Percentiles rank a stretch among this genome's conserved stretches.
These are phyloP conservation scores for Urosaurus nigricauda DNA, from an alignment of 2,797 vertebrate species.

Conservation along the genomic window DNA sequence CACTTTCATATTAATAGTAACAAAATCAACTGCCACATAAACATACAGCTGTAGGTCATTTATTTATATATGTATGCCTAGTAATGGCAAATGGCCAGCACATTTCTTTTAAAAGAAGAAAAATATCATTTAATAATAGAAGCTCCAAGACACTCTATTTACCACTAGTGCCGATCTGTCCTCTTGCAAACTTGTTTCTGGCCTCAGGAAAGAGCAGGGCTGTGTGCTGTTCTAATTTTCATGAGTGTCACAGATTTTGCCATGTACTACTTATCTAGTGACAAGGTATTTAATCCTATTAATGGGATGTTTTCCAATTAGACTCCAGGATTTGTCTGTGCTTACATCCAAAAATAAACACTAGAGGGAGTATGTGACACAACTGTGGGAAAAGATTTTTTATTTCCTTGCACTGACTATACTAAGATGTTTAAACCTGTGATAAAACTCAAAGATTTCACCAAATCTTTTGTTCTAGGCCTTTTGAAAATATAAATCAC, in stretches of 20 bases:
- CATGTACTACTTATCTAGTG: conserved; percentile 77
- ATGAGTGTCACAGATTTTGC: conserved; percentile 73
- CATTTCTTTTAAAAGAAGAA: conserved; percentile 16
- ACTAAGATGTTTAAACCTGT: conserved; percentile 35
- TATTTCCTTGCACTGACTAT: background rate
- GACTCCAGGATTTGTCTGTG: conserved; percentile 50
- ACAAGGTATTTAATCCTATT: conserved; percentile 83
- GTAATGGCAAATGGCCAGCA: background rate
- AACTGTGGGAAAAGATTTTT: conserved; percentile 18
- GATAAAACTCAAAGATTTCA: conserved; percentile 7
- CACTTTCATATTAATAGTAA: conserved; percentile 25
- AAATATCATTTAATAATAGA: conserved; percentile 38
- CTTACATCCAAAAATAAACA: conserved; percentile 63
- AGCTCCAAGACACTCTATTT: conserved; percentile 67
- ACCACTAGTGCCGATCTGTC: conserved; percentile 72
- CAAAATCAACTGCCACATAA: conserved; percentile 8
- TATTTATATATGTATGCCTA: conserved; percentile 49
- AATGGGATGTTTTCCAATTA: conserved; percentile 72
- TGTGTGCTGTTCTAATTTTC: conserved; percentile 73
- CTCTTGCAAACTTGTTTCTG: conserved; percentile 58
- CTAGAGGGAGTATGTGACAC: conserved; percentile 74
- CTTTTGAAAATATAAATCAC: background rate
- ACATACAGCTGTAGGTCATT: conserved; percentile 40
- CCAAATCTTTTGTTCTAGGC: background rate
- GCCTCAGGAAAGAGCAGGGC: conserved; percentile 62